These are phyloP conservation scores for Drosophila kikkawai DNA, from an alignment of 1,140 invertebrate genomes.

Conservation along the genomic window DNA sequence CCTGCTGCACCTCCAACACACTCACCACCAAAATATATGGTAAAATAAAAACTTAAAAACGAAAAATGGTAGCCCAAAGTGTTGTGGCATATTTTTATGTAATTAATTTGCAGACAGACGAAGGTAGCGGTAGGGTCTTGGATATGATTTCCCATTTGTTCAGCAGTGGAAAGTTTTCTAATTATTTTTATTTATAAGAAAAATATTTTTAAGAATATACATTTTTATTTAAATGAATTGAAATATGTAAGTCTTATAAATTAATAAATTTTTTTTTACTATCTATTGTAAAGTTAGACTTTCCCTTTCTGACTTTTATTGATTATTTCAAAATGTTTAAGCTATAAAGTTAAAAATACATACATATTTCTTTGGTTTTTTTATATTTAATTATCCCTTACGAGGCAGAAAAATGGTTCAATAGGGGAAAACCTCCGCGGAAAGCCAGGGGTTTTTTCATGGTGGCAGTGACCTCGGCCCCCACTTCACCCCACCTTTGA, in stretches of 20 bases:
- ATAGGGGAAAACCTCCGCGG: not conserved
- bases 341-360: too few species aligned
- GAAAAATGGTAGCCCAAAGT: constrained; percentile 48
- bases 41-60: constrained; percentile 47
- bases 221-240: too few species aligned
- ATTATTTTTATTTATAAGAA: too few species aligned
- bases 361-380: not conserved
- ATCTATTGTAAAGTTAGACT: too few species aligned
- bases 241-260: too few species aligned
- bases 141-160: constrained; percentile 18
- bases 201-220: too few species aligned
- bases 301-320: too few species aligned
- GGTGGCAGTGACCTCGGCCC: constrained; percentile 14
- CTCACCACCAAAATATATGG: constrained; percentile 47
- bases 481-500: not conserved
- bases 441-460: not conserved
- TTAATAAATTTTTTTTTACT: too few species aligned
- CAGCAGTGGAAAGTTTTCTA: not conserved
- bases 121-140: not conserved
- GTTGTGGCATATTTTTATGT: constrained; percentile 67
- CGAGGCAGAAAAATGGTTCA: not conserved
- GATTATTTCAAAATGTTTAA: too few species aligned
- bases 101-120: constrained; percentile 57
- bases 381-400: not conserved
- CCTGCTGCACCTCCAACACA: not conserved